Conservation (phyloP, 2,888 invertebrate species). For the Pomacea canaliculata region DNA sequence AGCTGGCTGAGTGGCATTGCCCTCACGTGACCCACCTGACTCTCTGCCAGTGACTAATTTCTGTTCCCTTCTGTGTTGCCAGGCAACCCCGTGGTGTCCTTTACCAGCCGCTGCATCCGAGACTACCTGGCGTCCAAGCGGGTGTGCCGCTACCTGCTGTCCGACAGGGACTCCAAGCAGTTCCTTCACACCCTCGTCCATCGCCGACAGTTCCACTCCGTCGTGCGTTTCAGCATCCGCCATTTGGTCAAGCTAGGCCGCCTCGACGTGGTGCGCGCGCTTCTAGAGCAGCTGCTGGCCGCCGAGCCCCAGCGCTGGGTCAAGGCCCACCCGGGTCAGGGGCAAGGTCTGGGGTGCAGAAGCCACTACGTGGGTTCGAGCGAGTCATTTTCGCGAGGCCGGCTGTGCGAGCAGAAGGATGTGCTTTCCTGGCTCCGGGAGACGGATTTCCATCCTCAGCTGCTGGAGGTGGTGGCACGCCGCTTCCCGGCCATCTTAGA, state of each 20-base stretch:
- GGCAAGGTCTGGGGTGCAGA: too few species aligned
- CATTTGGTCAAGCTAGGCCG: conserved; percentile 29
- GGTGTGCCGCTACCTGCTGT: conserved; percentile 37
- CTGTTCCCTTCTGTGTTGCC: background rate
- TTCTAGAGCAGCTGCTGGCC: conserved; percentile 15
- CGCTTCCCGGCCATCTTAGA: conserved; percentile 36
- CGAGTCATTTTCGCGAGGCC: conserved; percentile 14
- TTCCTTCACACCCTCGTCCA: conserved; percentile 33
- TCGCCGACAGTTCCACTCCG: conserved; percentile 35
- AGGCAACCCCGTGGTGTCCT: conserved; percentile 28
- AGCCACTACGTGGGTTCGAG: background rate
- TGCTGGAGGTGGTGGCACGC: conserved; percentile 29
- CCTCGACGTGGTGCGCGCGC: conserved; percentile 33
- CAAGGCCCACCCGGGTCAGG: background rate
- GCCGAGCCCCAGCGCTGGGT: conserved; percentile 14
- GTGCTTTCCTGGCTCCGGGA: conserved; percentile 36
- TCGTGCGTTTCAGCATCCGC: conserved; percentile 32
- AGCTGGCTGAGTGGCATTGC: too few species aligned
- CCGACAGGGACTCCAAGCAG: conserved; percentile 32
- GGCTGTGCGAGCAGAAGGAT: conserved; percentile 22
- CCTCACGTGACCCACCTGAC: too few species aligned
- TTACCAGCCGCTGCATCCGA: conserved; percentile 38
- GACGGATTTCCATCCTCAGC: conserved; percentile 34
- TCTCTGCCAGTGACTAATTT: too few species aligned
- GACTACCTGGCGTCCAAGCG: conserved; percentile 39